Percentiles rank a stretch among this genome's conserved stretches.
These are phyloP conservation scores for Drosophila elegans DNA, from an alignment of 1,140 invertebrate genomes.

Conservation along the genomic window DNA sequence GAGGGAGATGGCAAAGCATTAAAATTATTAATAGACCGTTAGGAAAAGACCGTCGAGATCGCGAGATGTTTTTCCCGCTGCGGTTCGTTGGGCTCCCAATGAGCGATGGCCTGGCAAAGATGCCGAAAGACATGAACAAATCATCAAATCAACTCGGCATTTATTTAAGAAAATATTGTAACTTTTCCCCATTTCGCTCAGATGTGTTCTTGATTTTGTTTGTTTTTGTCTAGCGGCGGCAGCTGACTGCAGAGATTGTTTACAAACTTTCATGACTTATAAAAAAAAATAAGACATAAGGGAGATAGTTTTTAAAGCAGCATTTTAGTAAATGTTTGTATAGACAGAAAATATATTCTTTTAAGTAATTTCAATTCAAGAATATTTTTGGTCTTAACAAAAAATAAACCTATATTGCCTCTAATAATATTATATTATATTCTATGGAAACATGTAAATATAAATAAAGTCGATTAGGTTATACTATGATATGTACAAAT, in stretches of 20 bases:
- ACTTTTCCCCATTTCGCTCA: constrained; percentile 18
- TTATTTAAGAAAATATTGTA: constrained; percentile 47
- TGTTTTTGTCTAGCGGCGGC: constrained; percentile 34
- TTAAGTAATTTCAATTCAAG: too few species aligned
- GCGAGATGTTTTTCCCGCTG: constrained; percentile 26
- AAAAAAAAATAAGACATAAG: neutral
- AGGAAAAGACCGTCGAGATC: constrained; percentile 23
- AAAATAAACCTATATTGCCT: too few species aligned
- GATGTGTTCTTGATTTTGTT: constrained; percentile 31
- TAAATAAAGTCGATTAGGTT: too few species aligned
- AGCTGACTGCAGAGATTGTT: constrained; percentile 41
- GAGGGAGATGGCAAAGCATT: constrained; percentile 6
- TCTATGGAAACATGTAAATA: neutral
- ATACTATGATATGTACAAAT: too few species aligned
- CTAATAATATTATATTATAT: too few species aligned
- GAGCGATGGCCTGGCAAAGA: constrained; percentile 39
- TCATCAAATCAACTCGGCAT: constrained; percentile 48
- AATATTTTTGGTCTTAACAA: too few species aligned
- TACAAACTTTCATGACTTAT: constrained; percentile 29
- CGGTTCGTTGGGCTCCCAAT: constrained; percentile 35
- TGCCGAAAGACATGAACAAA: constrained; percentile 53
- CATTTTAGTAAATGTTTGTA: neutral
- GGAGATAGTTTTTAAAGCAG: neutral
- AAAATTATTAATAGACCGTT: constrained; percentile 41
- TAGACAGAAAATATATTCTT: neutral